Evolutionary conservation across 2,113 vertebrate species (phyloP).

Genomic region (Ginglymostoma cirratum): DNA sequence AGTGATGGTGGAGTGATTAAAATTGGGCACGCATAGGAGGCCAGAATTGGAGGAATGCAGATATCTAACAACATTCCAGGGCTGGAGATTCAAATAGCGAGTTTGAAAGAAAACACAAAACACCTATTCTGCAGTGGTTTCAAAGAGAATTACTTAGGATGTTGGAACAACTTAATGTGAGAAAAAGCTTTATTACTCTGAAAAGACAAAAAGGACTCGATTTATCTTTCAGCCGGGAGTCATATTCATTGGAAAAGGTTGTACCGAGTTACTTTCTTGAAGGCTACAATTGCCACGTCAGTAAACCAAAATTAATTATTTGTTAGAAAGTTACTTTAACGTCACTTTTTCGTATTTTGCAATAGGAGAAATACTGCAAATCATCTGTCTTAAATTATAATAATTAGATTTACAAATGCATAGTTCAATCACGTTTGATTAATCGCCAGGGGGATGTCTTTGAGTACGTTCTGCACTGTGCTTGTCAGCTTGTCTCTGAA

Average conservation of each 20-base stretch:
- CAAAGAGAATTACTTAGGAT: too few species aligned
- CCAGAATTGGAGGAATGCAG: neutral
- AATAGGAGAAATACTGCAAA: neutral
- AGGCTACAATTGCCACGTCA: neutral
- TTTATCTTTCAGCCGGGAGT: neutral
- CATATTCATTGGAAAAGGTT: neutral
- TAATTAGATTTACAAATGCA: neutral
- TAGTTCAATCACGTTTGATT: neutral
- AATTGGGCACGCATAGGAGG: neutral
- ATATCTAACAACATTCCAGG: neutral
- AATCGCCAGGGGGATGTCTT: neutral
- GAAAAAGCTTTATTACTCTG: neutral
- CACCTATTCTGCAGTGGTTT: too few species aligned
- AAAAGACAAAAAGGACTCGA: neutral
- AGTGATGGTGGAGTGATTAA: neutral
- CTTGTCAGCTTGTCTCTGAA: slow-evolving; percentile 54
- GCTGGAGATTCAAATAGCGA: too few species aligned
- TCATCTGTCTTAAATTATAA: neutral
- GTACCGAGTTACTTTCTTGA: neutral
- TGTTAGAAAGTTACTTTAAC: neutral
- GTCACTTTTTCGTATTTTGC: neutral
- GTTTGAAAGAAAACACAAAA: neutral
- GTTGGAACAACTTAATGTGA: neutral
- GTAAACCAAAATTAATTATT: neutral
- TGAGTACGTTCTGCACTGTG: neutral